phyloP scores from a whole-genome alignment of 2,888 invertebrate genomes.

The Caradrina kadenii region DNA sequence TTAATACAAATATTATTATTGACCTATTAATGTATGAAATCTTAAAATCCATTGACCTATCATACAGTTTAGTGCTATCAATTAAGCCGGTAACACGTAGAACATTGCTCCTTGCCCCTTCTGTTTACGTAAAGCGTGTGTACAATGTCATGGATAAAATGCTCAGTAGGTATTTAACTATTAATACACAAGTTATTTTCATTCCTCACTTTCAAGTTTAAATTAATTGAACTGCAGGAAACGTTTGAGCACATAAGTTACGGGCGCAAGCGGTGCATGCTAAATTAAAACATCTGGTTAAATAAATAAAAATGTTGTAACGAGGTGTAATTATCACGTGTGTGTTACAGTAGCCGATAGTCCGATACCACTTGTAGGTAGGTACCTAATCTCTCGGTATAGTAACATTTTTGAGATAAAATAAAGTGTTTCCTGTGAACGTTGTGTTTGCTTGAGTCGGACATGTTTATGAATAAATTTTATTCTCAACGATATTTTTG shows the following conservation, averaged over 20 bases:
- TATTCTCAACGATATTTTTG: slow-evolving; percentile 18
- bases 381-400: slow-evolving; percentile 39
- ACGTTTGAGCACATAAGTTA: slow-evolving; percentile 31
- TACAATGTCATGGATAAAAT: slow-evolving; percentile 44
- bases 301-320: slow-evolving; percentile 43
- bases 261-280: slow-evolving; percentile 22
- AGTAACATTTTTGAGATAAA: slow-evolving; percentile 38
- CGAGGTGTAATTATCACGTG: slow-evolving; percentile 42
- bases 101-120: slow-evolving; percentile 34
- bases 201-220: slow-evolving; percentile 10
- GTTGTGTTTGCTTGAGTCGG: slow-evolving; percentile 32
- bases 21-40: slow-evolving; percentile 11
- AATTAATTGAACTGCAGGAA: slow-evolving; percentile 18
- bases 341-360: slow-evolving; percentile 26
- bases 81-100: slow-evolving; percentile 34
- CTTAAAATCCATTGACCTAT: slow-evolving; percentile 50
- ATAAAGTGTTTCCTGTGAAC: slow-evolving; percentile 35
- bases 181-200: not conserved
- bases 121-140: slow-evolving; percentile 44
- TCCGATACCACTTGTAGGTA: slow-evolving; percentile 28
- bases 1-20: slow-evolving; percentile 5
- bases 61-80: slow-evolving; percentile 34
- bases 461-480: slow-evolving; percentile 43
- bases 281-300: slow-evolving; percentile 50
- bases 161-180: not conserved